These are phyloP conservation scores for Oreocharis arfaki DNA, from an alignment of 2,113 vertebrate species.

Conservation along the genomic window DNA sequence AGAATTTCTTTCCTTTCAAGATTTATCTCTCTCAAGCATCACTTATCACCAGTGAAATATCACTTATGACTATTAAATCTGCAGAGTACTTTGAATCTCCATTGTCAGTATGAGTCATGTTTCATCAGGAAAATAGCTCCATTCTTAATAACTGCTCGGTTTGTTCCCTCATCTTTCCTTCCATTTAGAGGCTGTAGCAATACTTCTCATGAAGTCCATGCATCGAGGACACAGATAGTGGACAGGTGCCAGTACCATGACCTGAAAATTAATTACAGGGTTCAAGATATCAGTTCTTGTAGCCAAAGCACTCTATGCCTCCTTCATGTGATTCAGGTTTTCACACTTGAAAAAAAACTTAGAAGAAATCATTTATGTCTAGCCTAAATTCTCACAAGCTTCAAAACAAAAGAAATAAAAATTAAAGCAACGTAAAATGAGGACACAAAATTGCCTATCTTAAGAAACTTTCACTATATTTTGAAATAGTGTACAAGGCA, in stretches of 20 bases:
- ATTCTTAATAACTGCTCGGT: constrained; percentile 11
- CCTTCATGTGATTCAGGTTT: background rate
- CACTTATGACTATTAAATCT: constrained; percentile 34
- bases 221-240: background rate
- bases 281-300: background rate
- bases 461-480: background rate
- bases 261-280: background rate
- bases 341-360: background rate
- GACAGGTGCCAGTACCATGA: background rate
- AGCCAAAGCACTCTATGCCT: background rate
- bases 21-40: background rate
- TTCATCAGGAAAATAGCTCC: constrained; percentile 34
- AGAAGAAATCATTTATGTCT: background rate
- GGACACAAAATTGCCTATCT: background rate
- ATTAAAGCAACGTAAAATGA: background rate
- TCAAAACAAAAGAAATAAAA: background rate
- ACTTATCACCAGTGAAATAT: constrained; percentile 35
- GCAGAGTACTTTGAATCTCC: constrained; percentile 2
- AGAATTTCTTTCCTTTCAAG: background rate
- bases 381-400: background rate
- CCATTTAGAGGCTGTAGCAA: background rate
- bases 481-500: background rate
- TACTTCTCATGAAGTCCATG: background rate
- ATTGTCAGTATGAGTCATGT: constrained; percentile 23
- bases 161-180: constrained; percentile 8